These are phyloP conservation scores for Anolis apletophallus DNA, from an alignment of 2,797 vertebrate genomes.

Conservation along the genomic window DNA sequence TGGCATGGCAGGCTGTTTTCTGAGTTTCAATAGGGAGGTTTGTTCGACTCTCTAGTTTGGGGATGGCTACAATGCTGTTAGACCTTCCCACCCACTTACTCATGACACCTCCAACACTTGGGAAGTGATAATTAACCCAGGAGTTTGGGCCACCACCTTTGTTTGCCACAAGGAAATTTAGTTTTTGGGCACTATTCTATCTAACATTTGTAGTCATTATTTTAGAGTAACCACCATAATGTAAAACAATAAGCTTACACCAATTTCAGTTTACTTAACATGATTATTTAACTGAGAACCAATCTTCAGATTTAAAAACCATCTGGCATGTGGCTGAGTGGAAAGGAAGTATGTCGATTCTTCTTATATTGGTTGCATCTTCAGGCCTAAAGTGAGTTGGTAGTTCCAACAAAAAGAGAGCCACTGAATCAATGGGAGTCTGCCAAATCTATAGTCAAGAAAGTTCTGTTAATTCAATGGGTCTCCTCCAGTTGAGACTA, in stretches of 20 bases:
- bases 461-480: no score
- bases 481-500: no score
- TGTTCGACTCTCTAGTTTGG: slow-evolving; percentile 3
- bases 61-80: neutral
- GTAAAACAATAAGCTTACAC: neutral
- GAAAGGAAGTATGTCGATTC: neutral
- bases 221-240: neutral
- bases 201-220: neutral
- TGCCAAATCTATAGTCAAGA: no score
- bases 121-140: neutral
- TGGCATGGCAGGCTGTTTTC: slow-evolving; percentile 31
- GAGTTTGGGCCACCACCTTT: neutral
- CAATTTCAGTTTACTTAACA: neutral
- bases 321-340: slow-evolving; percentile 12
- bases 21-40: slow-evolving; percentile 7
- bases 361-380: slow-evolving; percentile 38
- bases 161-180: neutral
- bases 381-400: slow-evolving; percentile 2
- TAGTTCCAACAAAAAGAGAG: no score
- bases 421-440: no score
- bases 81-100: neutral
- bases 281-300: slow-evolving; percentile 25
- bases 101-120: neutral
- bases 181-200: neutral
- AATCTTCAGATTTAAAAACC: neutral